Conservation (phyloP, 2,797 vertebrate genomes). For the Loriculus beryllinus region DNA sequence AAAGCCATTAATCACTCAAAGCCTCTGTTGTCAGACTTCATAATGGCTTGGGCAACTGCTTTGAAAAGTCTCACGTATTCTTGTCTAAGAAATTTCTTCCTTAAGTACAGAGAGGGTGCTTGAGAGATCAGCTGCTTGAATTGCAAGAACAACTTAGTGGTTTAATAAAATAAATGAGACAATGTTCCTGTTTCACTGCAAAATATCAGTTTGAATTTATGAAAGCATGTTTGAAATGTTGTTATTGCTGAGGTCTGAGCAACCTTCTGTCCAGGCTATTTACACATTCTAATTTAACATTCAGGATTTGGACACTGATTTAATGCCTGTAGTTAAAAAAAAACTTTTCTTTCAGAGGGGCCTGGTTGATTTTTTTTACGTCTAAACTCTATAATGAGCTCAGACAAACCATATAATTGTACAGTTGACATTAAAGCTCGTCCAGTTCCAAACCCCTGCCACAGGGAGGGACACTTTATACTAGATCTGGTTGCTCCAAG, state of each 20-base stretch:
- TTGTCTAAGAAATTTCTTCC: neutral
- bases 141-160: neutral
- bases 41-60: neutral
- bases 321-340: neutral
- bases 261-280: neutral
- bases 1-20: neutral
- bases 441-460: no score
- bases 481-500: no score
- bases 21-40: neutral
- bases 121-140: neutral
- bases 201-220: neutral
- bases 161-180: neutral
- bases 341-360: neutral
- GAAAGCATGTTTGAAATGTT: neutral
- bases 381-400: neutral
- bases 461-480: no score
- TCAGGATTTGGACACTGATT: neutral
- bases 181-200: neutral
- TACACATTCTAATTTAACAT: neutral
- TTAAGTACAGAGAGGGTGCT: neutral
- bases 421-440: neutral
- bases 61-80: neutral
- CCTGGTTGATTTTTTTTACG: neutral
- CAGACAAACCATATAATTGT: neutral
- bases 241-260: neutral